Evolutionary conservation across 2,113 vertebrate genomes (phyloP), one percentile per base, ranked within the genome.

Genomic region (Podarcis raffonei): DNA sequence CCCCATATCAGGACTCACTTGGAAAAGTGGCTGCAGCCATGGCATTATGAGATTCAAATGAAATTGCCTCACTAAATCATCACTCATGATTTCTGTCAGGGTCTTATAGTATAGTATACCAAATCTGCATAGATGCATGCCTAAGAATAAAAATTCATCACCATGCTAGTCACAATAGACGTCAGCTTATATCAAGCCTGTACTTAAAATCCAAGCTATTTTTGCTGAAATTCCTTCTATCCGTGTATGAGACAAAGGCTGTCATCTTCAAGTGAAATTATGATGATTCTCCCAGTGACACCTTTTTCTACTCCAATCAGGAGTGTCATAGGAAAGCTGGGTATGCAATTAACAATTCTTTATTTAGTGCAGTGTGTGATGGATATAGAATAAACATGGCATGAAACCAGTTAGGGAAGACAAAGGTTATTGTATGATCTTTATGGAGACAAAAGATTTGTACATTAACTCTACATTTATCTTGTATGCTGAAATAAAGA

Each of bases 181-280:
- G 57, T 13, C 30, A 75, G 12, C 32, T 59, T 87, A 35, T 68
- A 78, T 80, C 30, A 87, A 57, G 11, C 39, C 20, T 80, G 32
- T 80, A 57, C 13, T 53, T 87, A 87, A 69, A 53, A 69, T 80
- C 39, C 15, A 68, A 48, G 37, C 39, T 68, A 30, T 68, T 66
- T 68, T 80, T 79, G 59, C n/a, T 53, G 62, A 48, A 79, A 86
- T 86, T 69, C 42, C 11, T 32, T 87, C 30, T n/a, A n/a, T 32
- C 79, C 22, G 1, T 25, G 3, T 77, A 23, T 57, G 42, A 74
- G 42, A 84, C 74, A 77, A 85, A 85, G 25, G 20, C 12, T 53
- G 62, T 37, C 39, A 87, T 80, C n/a, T 78, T 37, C 85, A 69
- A 25, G 30, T 87, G 76, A 87, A 80, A 80, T 79, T 71, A 69